Evolutionary conservation across 1,140 invertebrate species (phyloP).

Genomic region (Thaumetopoea pityocampa): DNA sequence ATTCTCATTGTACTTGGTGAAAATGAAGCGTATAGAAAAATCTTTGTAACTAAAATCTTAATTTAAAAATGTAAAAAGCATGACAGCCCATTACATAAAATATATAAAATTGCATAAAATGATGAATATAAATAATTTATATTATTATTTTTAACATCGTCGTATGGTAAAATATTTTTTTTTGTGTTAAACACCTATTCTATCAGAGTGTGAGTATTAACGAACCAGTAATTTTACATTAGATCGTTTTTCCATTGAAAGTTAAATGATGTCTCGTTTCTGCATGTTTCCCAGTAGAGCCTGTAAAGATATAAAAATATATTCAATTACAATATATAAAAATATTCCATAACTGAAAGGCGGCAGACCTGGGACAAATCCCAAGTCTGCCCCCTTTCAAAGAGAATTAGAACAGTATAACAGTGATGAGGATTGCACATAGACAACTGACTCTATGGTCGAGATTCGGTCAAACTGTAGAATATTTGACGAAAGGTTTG

Average conservation of each 20-base stretch:
- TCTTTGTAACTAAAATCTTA: conserved; percentile 41
- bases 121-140: conserved; percentile 8
- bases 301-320: conserved; percentile 42
- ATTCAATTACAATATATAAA: neutral
- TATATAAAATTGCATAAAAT: conserved; percentile 17
- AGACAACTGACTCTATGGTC: too few species aligned
- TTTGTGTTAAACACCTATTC: conserved; percentile 15
- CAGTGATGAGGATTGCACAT: too few species aligned
- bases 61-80: conserved; percentile 18
- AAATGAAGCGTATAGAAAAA: conserved; percentile 56
- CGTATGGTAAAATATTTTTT: conserved; percentile 11
- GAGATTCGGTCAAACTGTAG: too few species aligned
- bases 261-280: conserved; percentile 64
- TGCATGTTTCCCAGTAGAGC: conserved; percentile 61
- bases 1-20: conserved; percentile 65
- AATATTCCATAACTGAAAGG: too few species aligned
- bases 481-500: too few species aligned
- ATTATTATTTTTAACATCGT: conserved; percentile 1
- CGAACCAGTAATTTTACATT: too few species aligned
- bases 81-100: conserved; percentile 31
- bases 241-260: conserved; percentile 2
- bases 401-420: too few species aligned
- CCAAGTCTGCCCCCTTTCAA: too few species aligned
- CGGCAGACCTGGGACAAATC: too few species aligned
- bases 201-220: conserved; percentile 15